Evolutionary conservation across 1,140 invertebrate genomes (phyloP).

Genomic region (Augochlora pura): DNA sequence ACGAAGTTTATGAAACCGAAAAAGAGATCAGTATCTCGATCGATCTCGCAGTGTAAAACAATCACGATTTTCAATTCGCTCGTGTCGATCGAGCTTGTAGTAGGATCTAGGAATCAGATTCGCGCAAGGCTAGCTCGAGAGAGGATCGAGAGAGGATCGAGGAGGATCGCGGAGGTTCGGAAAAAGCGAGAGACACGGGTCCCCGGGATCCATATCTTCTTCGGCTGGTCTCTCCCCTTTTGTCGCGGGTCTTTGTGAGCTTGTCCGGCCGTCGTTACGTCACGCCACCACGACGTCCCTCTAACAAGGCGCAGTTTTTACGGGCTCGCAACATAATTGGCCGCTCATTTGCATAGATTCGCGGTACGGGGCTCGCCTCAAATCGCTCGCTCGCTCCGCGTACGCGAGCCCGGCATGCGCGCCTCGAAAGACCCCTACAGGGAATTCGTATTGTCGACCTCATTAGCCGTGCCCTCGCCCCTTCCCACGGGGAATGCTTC

Average conservation of each 20-base stretch:
- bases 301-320: conserved; percentile 58
- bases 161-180: conserved; percentile 3
- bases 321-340: conserved; percentile 52
- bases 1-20: too few relatives aligned
- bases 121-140: background rate
- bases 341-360: conserved; percentile 53
- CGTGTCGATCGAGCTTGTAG: background rate
- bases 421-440: background rate
- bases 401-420: conserved; percentile 25
- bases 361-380: conserved; percentile 28
- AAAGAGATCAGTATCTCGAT: too few relatives aligned
- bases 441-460: conserved; percentile 5
- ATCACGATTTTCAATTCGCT: too few relatives aligned
- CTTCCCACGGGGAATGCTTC: background rate
- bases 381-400: conserved; percentile 37
- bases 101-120: conserved; percentile 17
- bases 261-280: conserved; percentile 50
- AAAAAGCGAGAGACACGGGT: conserved; percentile 26
- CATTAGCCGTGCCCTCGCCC: conserved; percentile 2
- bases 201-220: conserved; percentile 43
- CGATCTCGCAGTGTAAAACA: too few relatives aligned
- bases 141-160: too few relatives aligned
- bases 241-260: conserved; percentile 45
- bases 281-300: conserved; percentile 52
- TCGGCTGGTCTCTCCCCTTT: conserved; percentile 29